Percentiles rank a stretch among this genome's conserved stretches.
Evolutionary conservation across 1,140 invertebrate species (phyloP).

Genomic region (Drosophila sucinea): DNA sequence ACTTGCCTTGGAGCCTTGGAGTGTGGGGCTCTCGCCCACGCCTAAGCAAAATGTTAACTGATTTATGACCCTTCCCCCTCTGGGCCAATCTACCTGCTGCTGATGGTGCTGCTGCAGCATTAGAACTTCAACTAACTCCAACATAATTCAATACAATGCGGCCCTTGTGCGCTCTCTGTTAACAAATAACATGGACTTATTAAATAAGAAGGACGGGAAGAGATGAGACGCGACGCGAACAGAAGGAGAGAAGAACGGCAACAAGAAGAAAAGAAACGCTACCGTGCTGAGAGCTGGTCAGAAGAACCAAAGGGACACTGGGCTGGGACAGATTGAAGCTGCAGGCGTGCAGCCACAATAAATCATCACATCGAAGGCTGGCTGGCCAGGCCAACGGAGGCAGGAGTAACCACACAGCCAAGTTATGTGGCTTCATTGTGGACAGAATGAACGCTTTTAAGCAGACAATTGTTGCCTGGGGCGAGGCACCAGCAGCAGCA

Average conservation of each 20-base stretch:
- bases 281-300: constrained; percentile 59
- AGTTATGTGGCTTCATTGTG: constrained; percentile 82
- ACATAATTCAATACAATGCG: constrained; percentile 62
- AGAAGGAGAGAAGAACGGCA: constrained; percentile 17
- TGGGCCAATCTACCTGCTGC: not conserved
- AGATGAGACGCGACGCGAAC: constrained; percentile 28
- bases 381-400: constrained; percentile 36
- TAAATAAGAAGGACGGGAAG: constrained; percentile 59
- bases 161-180: constrained; percentile 69
- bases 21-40: not conserved
- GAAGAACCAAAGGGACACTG: constrained; percentile 9
- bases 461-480: constrained; percentile 80
- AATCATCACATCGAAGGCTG: constrained; percentile 77
- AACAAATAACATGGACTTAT: constrained; percentile 82
- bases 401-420: constrained; percentile 66
- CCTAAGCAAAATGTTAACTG: constrained; percentile 8
- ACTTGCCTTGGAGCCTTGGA: not conserved
- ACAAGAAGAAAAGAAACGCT: constrained; percentile 46
- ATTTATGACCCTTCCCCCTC: constrained; percentile 3
- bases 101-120: constrained; percentile 4
- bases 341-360: constrained; percentile 71
- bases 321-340: constrained; percentile 49
- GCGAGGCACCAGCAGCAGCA: constrained; percentile 33
- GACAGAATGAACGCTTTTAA: constrained; percentile 81
- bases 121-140: constrained; percentile 4